Evolutionary conservation across 2,113 vertebrate species (phyloP).

Genomic region (Oryzias woworae): DNA sequence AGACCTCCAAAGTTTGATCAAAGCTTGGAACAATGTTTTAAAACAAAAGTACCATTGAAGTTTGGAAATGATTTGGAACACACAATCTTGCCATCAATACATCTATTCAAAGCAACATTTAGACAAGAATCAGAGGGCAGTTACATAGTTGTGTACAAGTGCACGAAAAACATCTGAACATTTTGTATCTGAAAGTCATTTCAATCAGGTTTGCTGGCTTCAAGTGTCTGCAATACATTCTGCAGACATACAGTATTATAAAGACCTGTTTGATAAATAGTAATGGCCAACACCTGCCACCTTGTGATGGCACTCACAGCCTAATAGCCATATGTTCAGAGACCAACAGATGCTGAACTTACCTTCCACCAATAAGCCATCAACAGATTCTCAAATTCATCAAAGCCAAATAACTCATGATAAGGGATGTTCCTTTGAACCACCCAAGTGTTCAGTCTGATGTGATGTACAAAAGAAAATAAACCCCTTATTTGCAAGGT

Average conservation of each 20-base stretch:
- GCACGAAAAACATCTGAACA: too few relatives aligned
- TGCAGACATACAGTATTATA: conserved; percentile 32
- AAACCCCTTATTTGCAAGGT: neutral
- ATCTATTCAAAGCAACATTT: conserved; percentile 11
- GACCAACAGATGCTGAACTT: conserved; percentile 63
- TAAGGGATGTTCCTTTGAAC: conserved; percentile 14
- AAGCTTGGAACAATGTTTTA: too few relatives aligned
- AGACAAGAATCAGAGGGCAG: conserved; percentile 40
- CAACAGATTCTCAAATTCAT: conserved; percentile 32
- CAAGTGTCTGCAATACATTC: conserved; percentile 18
- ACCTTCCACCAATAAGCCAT: conserved; percentile 48
- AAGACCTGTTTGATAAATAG: conserved; percentile 51
- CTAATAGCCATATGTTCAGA: conserved; percentile 61
- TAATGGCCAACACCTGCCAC: conserved; percentile 41
- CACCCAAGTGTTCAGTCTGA: conserved; percentile 1
- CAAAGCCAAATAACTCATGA: conserved; percentile 37
- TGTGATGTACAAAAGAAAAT: neutral
- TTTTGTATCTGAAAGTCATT: conserved; percentile 5
- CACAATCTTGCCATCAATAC: too few relatives aligned
- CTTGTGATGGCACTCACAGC: conserved; percentile 30
- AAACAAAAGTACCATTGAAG: too few relatives aligned
- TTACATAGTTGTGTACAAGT: too few relatives aligned
- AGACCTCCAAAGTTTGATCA: too few relatives aligned
- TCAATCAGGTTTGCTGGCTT: conserved; percentile 13
- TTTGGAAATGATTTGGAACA: too few relatives aligned